These are phyloP conservation scores for Mythimna lalbum DNA, from an alignment of 2,888 invertebrate species.

Conservation along the genomic window DNA sequence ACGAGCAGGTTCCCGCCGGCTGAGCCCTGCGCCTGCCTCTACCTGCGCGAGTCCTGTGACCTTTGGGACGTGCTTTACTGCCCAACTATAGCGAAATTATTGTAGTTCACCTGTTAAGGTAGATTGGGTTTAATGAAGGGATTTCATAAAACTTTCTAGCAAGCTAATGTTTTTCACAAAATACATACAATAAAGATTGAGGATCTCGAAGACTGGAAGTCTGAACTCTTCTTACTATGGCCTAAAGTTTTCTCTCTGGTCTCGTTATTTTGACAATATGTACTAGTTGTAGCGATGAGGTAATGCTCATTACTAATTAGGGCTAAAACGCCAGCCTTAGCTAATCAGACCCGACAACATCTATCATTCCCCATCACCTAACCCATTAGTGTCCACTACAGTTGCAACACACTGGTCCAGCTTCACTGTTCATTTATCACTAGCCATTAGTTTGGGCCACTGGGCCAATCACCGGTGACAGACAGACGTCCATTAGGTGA, in stretches of 20 bases:
- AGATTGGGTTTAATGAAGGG: too few species aligned
- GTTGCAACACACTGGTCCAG: constrained; percentile 24
- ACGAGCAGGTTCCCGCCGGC: constrained; percentile 53
- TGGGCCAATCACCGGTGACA: constrained; percentile 35
- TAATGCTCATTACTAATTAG: constrained; percentile 1
- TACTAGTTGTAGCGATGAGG: not conserved
- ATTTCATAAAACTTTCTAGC: not conserved
- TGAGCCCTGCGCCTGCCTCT: constrained; percentile 13
- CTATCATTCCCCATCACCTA: constrained; percentile 27
- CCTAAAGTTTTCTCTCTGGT: not conserved
- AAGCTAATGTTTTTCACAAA: not conserved
- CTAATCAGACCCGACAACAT: constrained; percentile 8
- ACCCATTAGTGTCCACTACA: constrained; percentile 15
- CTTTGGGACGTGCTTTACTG: constrained; percentile 43
- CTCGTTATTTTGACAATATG: not conserved
- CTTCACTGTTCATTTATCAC: constrained; percentile 33
- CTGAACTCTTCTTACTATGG: not conserved
- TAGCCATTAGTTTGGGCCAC: constrained; percentile 42
- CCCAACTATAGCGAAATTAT: constrained; percentile 21
- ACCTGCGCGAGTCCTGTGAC: constrained; percentile 56
- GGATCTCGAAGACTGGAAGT: not conserved
- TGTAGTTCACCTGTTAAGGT: constrained; percentile 12
- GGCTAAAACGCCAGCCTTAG: not conserved
- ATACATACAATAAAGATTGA: not conserved
- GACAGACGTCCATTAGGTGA: constrained; percentile 56